Percentiles rank a stretch among this genome's conserved stretches.
Conservation (phyloP, 2,888 invertebrate genomes). For the Eupithecia abbreviata region DNA sequence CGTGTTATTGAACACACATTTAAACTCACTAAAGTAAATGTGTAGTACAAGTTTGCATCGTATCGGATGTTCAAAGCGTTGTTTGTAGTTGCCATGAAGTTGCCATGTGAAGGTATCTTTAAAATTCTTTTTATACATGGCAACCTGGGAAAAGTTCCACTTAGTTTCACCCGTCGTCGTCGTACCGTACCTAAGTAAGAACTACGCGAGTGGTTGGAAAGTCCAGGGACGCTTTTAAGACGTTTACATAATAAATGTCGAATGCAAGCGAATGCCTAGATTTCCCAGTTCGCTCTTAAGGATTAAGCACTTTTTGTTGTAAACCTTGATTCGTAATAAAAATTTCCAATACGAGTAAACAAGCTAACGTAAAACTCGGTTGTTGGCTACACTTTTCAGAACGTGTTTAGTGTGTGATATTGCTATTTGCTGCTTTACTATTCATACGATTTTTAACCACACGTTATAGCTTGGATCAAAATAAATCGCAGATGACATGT, state of each 20-base stretch:
- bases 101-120: constrained; percentile 65
- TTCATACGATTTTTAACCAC: not conserved
- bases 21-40: constrained; percentile 3
- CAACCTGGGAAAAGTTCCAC: constrained; percentile 78
- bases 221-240: constrained; percentile 74
- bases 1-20: constrained; percentile 11
- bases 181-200: constrained; percentile 72
- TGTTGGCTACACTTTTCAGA: not conserved
- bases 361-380: not conserved
- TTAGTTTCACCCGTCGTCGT: constrained; percentile 72
- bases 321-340: not conserved
- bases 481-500: not conserved
- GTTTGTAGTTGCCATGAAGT: constrained; percentile 63
- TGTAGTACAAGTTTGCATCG: constrained; percentile 39
- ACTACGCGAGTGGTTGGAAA: constrained; percentile 71
- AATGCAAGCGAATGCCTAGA: constrained; percentile 38
- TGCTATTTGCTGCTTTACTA: constrained; percentile 5
- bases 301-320: constrained; percentile 17
- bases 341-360: not conserved
- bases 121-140: constrained; percentile 77
- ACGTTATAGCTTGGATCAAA: not conserved
- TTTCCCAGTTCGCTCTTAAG: constrained; percentile 34
- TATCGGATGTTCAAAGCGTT: constrained; percentile 56
- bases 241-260: constrained; percentile 71
- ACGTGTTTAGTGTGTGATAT: not conserved